phyloP scores from a whole-genome alignment of 2,888 invertebrate genomes.

The Hesperia comma region DNA sequence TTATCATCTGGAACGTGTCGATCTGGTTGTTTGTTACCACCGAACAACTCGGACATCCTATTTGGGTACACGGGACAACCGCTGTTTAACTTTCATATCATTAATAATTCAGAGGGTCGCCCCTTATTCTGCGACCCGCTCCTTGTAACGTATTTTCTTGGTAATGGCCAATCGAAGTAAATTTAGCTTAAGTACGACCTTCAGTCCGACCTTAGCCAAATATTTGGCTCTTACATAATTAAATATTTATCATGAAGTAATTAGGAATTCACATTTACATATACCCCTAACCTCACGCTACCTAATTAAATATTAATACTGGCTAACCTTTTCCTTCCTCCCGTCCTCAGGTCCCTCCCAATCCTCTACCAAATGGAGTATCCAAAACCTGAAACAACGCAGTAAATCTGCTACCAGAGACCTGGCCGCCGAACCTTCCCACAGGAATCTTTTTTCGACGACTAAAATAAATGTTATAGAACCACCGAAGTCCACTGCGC shows the following conservation, averaged over 20 bases:
- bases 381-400: constrained; percentile 37
- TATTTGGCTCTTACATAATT: background rate
- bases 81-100: constrained; percentile 27
- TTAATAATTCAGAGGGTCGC: constrained; percentile 31
- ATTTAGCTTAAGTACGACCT: background rate
- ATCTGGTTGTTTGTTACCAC: background rate
- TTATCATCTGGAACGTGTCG: background rate
- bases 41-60: background rate
- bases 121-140: constrained; percentile 18
- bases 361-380: constrained; percentile 31
- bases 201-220: background rate
- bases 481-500: constrained; percentile 3
- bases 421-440: constrained; percentile 7
- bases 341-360: constrained; percentile 52
- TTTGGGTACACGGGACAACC: constrained; percentile 2
- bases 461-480: constrained; percentile 26
- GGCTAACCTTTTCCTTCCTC: constrained; percentile 41
- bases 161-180: background rate
- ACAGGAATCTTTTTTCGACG: constrained; percentile 1
- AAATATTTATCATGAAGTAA: background rate
- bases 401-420: constrained; percentile 45
- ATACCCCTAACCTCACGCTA: no score
- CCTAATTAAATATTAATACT: constrained; percentile 1
- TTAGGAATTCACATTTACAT: no score
- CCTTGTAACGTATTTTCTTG: constrained; percentile 6